Evolutionary conservation across 2,797 vertebrate species (phyloP).

Genomic region (Tragelaphus oryx): DNA sequence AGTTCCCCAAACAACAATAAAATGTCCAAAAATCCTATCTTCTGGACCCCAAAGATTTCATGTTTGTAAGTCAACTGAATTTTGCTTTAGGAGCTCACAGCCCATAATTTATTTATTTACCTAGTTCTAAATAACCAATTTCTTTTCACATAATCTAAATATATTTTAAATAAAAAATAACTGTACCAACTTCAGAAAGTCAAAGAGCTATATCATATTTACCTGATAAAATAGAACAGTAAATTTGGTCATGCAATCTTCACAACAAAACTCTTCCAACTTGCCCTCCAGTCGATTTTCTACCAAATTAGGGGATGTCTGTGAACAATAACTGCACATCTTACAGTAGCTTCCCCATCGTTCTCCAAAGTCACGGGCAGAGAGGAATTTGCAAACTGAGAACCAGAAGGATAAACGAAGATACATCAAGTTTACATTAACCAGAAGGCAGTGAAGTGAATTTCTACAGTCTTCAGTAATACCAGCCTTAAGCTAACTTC

Average conservation of each 20-base stretch:
- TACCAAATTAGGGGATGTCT: conserved; percentile 87
- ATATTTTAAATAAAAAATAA: conserved; percentile 41
- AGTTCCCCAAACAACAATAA: neutral
- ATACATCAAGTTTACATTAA: conserved; percentile 41
- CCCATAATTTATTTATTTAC: conserved; percentile 7
- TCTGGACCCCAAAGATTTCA: conserved; percentile 8
- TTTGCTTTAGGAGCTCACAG: neutral
- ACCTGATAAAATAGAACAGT: conserved; percentile 95
- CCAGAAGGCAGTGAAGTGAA: neutral
- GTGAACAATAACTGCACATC: conserved; percentile 91
- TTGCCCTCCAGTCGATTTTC: conserved; percentile 89
- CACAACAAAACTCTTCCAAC: conserved; percentile 94
- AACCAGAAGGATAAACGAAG: conserved; percentile 50
- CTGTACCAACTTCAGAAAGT: conserved; percentile 7
- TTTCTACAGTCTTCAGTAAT: neutral
- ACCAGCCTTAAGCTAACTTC: conserved; percentile 8
- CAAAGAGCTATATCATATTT: conserved; percentile 32
- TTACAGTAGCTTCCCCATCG: conserved; percentile 93
- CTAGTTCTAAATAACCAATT: conserved; percentile 24
- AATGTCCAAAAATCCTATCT: conserved; percentile 21
- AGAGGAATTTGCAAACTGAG: conserved; percentile 94
- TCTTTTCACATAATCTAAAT: conserved; percentile 14
- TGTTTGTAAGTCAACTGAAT: neutral
- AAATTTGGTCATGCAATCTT: conserved; percentile 92
- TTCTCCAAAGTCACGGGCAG: conserved; percentile 91